Evolutionary conservation across 2,888 invertebrate species (phyloP), one percentile per base, ranked within the genome.

Genomic region (Hedychridium roseum): DNA sequence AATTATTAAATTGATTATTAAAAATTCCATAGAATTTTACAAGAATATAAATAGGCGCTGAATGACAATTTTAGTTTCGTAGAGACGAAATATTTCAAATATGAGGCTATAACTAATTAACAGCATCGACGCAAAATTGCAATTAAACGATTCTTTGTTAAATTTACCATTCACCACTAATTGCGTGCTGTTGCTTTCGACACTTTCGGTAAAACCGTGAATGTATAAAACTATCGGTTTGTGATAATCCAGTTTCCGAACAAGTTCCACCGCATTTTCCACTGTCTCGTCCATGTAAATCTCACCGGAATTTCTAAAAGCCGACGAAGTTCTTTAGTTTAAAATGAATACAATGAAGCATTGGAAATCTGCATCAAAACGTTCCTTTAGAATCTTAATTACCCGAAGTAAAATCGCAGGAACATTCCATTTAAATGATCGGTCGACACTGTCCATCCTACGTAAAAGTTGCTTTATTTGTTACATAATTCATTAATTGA

Each of bases 181-280:
- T 11, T 16, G 20, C 1, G 80, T 75, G 44, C 81, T 82, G 0
- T 49, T 50, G 17, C 79, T 80, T 0, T 70, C 70, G 0, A 60
- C 47, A 14, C 75, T 60, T 56, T 83, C 83, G 2, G 76, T 71
- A 50, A 73, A 82, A 0, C 83, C 83, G 34, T 83, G 82, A 2
- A 80, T 68, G 44, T 81, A 82, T 0, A 83, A 0, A 0, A 79
- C 69, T 4, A 63, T 66, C 7, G 76, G 74, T 46, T 66, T 76
- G 42, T 5, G 17, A 2, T 2, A 5, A 1, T 27, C 12, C 18
- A 55, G 17, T 27, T 12, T 26, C n/a, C 23, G n/a, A 1, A 36
- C 20, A 0, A 55, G 30, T 1, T 6, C 2, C 1, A 2, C 14
- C 2, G 23, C 23, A 12, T 54, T 31, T 0, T 30, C 5, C 17